These are phyloP conservation scores for Spodoptera litura DNA, from an alignment of 1,140 invertebrate genomes.

Conservation along the genomic window DNA sequence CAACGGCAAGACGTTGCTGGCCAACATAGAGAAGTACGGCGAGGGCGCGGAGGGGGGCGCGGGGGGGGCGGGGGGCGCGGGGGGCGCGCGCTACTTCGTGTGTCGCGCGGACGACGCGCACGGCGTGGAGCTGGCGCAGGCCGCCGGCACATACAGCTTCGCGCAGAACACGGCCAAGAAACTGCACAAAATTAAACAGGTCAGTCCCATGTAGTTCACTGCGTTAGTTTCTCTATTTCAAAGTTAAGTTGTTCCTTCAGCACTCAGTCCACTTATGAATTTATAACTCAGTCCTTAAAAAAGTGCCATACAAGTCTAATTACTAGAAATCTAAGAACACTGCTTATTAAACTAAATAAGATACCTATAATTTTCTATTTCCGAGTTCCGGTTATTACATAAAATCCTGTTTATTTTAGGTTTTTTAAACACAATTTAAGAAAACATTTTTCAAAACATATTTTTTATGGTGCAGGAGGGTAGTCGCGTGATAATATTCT, in stretches of 20 bases:
- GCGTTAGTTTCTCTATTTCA: too few relatives aligned
- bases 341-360: too few relatives aligned
- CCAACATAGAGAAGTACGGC: slow-evolving; percentile 80
- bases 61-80: slow-evolving; percentile 59
- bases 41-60: slow-evolving; percentile 58
- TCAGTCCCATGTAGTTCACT: slow-evolving; percentile 50
- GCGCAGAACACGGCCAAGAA: slow-evolving; percentile 81
- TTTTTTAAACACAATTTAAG: too few relatives aligned
- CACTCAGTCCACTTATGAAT: too few relatives aligned
- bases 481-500: slow-evolving; percentile 70
- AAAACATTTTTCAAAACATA: too few relatives aligned
- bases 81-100: slow-evolving; percentile 75
- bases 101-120: slow-evolving; percentile 75
- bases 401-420: too few relatives aligned
- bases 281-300: too few relatives aligned
- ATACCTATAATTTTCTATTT: too few relatives aligned
- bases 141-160: slow-evolving; percentile 76
- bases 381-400: too few relatives aligned
- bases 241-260: too few relatives aligned
- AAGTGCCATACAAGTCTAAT: too few relatives aligned
- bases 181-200: slow-evolving; percentile 79
- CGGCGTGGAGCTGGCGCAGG: slow-evolving; percentile 75
- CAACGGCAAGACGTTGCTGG: slow-evolving; percentile 72
- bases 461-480: slow-evolving; percentile 62
- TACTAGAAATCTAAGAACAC: too few relatives aligned